Percentiles rank a stretch among this genome's conserved stretches.
Evolutionary conservation across 1,140 invertebrate species (phyloP).

Genomic region (Lepidurus packardi): DNA sequence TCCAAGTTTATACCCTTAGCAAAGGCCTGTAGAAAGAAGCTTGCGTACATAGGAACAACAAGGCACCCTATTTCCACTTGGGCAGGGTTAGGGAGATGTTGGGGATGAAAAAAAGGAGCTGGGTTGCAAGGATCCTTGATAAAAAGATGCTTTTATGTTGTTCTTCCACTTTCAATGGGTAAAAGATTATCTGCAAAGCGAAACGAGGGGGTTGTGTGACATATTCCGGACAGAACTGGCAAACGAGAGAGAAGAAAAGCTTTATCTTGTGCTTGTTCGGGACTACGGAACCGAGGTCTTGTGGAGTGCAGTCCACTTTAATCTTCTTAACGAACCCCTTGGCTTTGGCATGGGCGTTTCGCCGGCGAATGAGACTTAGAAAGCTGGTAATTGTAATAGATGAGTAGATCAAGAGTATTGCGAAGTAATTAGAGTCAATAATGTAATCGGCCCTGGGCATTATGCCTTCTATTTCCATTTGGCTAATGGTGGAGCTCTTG

Average conservation of each 20-base stretch:
- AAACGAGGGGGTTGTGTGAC: neutral
- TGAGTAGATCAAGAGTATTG: neutral
- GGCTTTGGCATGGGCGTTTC: neutral
- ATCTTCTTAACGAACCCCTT: slow-evolving; percentile 6
- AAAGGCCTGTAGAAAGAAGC: neutral
- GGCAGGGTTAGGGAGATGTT: neutral
- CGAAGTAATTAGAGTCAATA: no score
- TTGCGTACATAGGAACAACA: neutral
- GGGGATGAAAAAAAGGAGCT: neutral
- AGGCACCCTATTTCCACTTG: neutral
- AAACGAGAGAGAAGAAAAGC: neutral
- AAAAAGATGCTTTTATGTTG: slow-evolving; percentile 22
- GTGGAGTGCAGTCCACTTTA: neutral
- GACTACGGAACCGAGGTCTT: neutral
- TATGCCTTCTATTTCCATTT: neutral
- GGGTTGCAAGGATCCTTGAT: neutral
- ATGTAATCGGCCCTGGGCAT: no score
- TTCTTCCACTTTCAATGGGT: neutral
- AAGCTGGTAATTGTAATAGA: slow-evolving; percentile 3
- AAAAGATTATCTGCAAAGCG: slow-evolving; percentile 22
- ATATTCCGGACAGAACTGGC: neutral
- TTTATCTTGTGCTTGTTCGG: neutral
- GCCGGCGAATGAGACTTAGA: neutral
- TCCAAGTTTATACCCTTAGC: neutral
- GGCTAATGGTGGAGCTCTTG: neutral